Percentiles rank a stretch among this genome's conserved stretches.
Evolutionary conservation across 1,140 invertebrate species (phyloP).

Genomic region (Globodera rostochiensis): DNA sequence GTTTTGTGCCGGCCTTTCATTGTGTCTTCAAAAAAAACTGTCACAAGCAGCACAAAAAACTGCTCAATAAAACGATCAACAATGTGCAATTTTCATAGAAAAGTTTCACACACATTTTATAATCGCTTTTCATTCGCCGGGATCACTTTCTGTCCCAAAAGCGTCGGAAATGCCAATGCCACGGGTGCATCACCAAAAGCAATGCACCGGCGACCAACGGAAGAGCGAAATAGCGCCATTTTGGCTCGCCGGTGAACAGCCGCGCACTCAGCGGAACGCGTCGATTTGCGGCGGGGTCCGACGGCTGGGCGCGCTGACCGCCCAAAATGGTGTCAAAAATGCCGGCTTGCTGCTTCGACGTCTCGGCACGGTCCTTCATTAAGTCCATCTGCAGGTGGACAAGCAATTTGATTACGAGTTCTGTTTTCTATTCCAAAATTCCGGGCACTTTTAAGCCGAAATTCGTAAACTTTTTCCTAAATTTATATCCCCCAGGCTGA

Average conservation of each 20-base stretch:
- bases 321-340: neutral
- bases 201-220: neutral
- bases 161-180: neutral
- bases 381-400: neutral
- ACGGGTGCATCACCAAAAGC: neutral
- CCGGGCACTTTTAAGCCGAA: too few species aligned
- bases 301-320: neutral
- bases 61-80: too few species aligned
- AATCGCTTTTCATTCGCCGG: neutral
- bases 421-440: too few species aligned
- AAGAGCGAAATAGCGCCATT: neutral
- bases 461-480: too few species aligned
- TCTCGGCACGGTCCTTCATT: neutral
- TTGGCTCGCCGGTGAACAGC: neutral
- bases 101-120: neutral
- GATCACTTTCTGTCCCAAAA: neutral
- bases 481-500: too few species aligned
- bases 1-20: too few species aligned
- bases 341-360: neutral
- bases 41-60: too few species aligned
- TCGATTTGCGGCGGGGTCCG: neutral
- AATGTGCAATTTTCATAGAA: neutral
- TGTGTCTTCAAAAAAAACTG: too few species aligned
- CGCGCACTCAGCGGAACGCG: neutral
- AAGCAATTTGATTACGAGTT: neutral